Conservation (phyloP, 2,797 vertebrate species). For the Rhyacichthys aspro region DNA sequence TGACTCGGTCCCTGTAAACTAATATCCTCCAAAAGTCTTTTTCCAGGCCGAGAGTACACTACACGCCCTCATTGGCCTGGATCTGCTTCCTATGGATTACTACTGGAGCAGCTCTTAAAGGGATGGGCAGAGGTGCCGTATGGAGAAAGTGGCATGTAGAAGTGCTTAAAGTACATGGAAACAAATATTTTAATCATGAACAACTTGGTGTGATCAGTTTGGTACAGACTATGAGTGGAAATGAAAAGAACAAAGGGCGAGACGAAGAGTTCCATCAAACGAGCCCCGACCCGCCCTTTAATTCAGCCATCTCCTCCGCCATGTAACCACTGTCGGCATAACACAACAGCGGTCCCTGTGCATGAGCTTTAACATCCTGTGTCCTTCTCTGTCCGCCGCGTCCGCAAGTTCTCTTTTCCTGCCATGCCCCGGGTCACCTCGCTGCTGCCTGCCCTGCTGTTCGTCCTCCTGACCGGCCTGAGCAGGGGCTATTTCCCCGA, state of each 20-base stretch:
- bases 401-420: conserved; percentile 34
- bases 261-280: conserved; percentile 13
- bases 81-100: conserved; percentile 18
- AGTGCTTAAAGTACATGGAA: fast-evolving
- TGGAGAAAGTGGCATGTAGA: fast-evolving
- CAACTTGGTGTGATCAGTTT: neutral
- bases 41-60: neutral
- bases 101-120: conserved; percentile 62
- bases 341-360: conserved; percentile 51
- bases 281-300: conserved; percentile 60
- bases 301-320: conserved; percentile 51
- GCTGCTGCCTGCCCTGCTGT: conserved; percentile 60
- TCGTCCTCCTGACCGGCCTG: conserved; percentile 59
- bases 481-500: conserved; percentile 87
- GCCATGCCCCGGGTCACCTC: conserved; percentile 73
- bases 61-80: conserved; percentile 33
- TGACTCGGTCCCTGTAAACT: too few relatives aligned
- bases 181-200: fast-evolving
- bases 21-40: neutral
- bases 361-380: conserved; percentile 11
- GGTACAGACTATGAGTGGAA: neutral
- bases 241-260: too few relatives aligned
- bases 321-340: conserved; percentile 64
- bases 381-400: conserved; percentile 36
- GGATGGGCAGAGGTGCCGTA: conserved; percentile 21